Conservation (phyloP, 2,888 invertebrate genomes). For the Plebejus argus region DNA sequence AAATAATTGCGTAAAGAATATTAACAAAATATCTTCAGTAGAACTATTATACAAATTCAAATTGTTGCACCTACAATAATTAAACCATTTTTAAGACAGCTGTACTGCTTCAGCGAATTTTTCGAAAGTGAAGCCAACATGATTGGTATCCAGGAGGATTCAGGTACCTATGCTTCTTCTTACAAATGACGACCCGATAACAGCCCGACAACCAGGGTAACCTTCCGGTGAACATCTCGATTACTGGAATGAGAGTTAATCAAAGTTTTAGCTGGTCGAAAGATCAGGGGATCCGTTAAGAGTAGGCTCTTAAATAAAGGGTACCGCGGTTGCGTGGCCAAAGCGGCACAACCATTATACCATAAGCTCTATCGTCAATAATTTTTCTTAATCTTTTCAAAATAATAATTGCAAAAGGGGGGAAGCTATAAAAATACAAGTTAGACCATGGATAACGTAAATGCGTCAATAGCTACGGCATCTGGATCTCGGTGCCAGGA, state of each 20-base stretch:
- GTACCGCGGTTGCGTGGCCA: slow-evolving; percentile 7
- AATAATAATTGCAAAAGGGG: neutral
- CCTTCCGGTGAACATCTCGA: neutral
- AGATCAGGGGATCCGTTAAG: neutral
- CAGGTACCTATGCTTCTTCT: neutral
- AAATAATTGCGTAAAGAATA: too few species aligned
- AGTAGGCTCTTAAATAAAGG: slow-evolving; percentile 1
- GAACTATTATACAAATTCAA: too few species aligned
- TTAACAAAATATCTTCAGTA: too few species aligned
- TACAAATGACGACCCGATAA: slow-evolving; percentile 1
- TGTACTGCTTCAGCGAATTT: too few species aligned
- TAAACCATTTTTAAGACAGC: too few species aligned
- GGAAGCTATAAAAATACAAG: slow-evolving; percentile 1
- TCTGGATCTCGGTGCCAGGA: slow-evolving; percentile 18
- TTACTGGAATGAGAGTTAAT: slow-evolving; percentile 16
- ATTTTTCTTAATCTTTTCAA: neutral
- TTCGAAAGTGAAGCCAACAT: too few species aligned
- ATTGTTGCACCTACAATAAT: too few species aligned
- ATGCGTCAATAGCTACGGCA: neutral
- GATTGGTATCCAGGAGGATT: too few species aligned
- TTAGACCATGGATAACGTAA: neutral
- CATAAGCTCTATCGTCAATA: neutral
- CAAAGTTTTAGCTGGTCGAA: neutral
- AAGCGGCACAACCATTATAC: slow-evolving; percentile 1
- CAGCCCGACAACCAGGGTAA: slow-evolving; percentile 24